Evolutionary conservation across 2,888 invertebrate genomes (phyloP).

Genomic region (Teleogryllus oceanicus): DNA sequence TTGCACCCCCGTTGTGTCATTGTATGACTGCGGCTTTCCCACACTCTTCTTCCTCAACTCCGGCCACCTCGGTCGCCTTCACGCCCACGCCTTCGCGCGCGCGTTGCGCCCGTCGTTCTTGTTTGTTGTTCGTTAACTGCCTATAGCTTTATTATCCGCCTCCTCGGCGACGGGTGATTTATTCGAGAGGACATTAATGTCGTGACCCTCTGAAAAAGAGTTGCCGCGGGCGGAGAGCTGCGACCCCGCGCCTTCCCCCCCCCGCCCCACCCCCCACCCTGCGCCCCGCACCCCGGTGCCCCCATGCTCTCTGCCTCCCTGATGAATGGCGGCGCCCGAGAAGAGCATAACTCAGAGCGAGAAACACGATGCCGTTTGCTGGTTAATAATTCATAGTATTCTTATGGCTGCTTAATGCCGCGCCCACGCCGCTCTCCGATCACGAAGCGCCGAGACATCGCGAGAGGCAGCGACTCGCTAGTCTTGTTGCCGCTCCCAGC

Average conservation of each 20-base stretch:
- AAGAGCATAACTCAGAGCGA: neutral
- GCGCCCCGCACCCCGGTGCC: neutral
- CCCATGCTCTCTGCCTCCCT: neutral
- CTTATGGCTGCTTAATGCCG: neutral
- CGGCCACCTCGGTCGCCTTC: too few relatives aligned
- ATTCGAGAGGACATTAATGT: neutral
- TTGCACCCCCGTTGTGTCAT: too few relatives aligned
- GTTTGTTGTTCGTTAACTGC: neutral
- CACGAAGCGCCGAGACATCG: neutral
- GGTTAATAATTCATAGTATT: constrained; percentile 18
- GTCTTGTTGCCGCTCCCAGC: too few relatives aligned
- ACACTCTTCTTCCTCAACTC: too few relatives aligned
- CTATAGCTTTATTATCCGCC: constrained; percentile 1
- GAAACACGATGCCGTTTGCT: constrained; percentile 18
- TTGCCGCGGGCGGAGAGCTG: too few relatives aligned
- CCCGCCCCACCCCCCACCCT: too few relatives aligned
- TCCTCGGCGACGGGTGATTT: neutral
- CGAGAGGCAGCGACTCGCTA: neutral
- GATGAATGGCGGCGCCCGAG: neutral
- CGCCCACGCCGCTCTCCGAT: neutral
- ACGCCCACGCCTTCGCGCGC: too few relatives aligned
- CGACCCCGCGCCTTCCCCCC: too few relatives aligned
- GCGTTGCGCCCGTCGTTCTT: neutral
- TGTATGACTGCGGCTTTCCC: too few relatives aligned
- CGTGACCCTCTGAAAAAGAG: constrained; percentile 5